Conservation (phyloP, 2,888 invertebrate genomes). For the Cephalotes varians region DNA sequence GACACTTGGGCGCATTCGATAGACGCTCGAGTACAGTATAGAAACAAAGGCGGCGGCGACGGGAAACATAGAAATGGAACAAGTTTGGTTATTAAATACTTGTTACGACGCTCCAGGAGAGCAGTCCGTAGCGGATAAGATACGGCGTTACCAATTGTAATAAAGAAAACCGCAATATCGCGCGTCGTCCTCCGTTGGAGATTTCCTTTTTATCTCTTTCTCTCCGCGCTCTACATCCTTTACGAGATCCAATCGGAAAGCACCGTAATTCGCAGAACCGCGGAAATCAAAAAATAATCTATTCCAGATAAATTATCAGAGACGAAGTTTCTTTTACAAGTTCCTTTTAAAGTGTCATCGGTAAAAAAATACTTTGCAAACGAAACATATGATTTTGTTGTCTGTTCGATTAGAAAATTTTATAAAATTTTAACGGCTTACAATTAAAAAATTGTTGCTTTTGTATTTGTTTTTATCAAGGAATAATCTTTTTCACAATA, state of each 20-base stretch:
- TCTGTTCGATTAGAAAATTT: background rate
- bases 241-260: conserved; percentile 64
- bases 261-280: conserved; percentile 62
- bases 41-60: conserved; percentile 35
- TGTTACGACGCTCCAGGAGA: conserved; percentile 65
- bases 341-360: background rate
- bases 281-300: conserved; percentile 21
- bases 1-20: conserved; percentile 34
- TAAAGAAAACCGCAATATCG: conserved; percentile 75
- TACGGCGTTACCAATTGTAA: conserved; percentile 70
- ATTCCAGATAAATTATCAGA: background rate
- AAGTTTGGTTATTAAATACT: conserved; percentile 81
- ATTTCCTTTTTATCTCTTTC: conserved; percentile 51
- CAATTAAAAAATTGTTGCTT: background rate
- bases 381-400: background rate
- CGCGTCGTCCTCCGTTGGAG: conserved; percentile 50
- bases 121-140: conserved; percentile 37
- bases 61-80: conserved; percentile 75
- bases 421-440: background rate
- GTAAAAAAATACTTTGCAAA: background rate
- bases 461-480: background rate
- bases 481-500: background rate
- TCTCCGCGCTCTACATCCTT: conserved; percentile 58
- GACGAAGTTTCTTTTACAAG: background rate
- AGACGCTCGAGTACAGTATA: conserved; percentile 27